Base-by-base conservation (phyloP, 2,113 vertebrate genomes). In the Sinocyclocheilus grahami region DNA sequence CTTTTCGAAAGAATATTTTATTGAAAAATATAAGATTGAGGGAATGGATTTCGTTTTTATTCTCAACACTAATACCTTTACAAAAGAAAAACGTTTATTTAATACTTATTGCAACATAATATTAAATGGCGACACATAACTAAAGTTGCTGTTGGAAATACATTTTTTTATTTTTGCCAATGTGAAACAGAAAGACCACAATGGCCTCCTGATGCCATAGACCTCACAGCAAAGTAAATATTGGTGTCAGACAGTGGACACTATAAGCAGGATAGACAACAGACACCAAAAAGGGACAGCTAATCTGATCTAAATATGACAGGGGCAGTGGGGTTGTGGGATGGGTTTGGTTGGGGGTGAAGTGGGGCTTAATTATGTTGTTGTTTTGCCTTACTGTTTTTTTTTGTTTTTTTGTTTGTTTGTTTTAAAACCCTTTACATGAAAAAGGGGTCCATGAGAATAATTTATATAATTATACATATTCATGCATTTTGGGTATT, bases 221-320 rank as follows among this genome's bases (percentile, higher is more conserved):
- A 53, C 2, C 67, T 84, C 46, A 78, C 71, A 82, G 30, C 72
- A 69, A 53, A 46, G 16, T 30, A 78, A 78, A 85, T 86, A 71
- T 84, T 78, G 48, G 63, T 90, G 58, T 83, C 88, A 89, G 82
- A 82, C 89, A 83, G 86, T 87, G 81, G 85, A 80, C 39, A 51
- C 39, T 63, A 83, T 88, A 74, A 84, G 71, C 42, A 51, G 78
- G 51, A 85, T 46, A 86, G 82, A 89, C 82, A 90, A 84, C 87
- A 87, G 78, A 62, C 83, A 67, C 84, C 69, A 69, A 48, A 60
- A 75, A 86, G 75, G 77, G 78, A 58, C 42, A 81, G 81, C 79
- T 90, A 89, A 90, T 90, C 84, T 87, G 78, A 88, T 88, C 76
- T 85, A 33, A 84, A 89, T 85, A 87, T 85, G 86, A 80, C 87